A percentile compares a stretch with the other conserved stretches of the same genome.
Evolutionary conservation across 2,113 vertebrate genomes (phyloP).

Genomic region (Pituophis catenifer): DNA sequence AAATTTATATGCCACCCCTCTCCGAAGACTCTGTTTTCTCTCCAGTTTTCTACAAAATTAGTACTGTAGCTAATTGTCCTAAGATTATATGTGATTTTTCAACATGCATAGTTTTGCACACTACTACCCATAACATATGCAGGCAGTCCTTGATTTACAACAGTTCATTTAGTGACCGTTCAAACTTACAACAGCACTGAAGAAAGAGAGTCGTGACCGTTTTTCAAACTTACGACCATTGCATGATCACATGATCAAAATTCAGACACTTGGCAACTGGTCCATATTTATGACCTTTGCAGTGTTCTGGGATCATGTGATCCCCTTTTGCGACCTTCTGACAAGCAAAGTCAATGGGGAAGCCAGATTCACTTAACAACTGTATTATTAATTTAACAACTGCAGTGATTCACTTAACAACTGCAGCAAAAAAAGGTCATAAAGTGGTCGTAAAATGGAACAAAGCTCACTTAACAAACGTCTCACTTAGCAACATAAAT

Average conservation of each 20-base stretch:
- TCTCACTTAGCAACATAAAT: neutral
- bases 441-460: neutral
- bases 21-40: neutral
- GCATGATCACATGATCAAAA: neutral
- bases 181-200: neutral
- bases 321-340: neutral
- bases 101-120: neutral
- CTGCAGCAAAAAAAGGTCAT: neutral
- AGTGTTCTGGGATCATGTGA: neutral
- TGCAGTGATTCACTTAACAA: neutral
- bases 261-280: neutral
- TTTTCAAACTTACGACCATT: neutral
- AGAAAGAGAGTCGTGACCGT: neutral
- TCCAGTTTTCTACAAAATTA: neutral
- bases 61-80: neutral
- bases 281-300: neutral
- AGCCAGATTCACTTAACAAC: neutral
- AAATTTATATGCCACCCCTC: too few species aligned
- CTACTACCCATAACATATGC: neutral
- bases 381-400: too few species aligned
- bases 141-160: neutral
- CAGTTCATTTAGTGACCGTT: neutral
- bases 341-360: neutral
- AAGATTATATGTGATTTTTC: neutral
- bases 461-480: neutral